Evolutionary conservation across 2,113 vertebrate species (phyloP), one percentile per base, ranked within the genome.

Genomic region (Ondatra zibethicus): DNA sequence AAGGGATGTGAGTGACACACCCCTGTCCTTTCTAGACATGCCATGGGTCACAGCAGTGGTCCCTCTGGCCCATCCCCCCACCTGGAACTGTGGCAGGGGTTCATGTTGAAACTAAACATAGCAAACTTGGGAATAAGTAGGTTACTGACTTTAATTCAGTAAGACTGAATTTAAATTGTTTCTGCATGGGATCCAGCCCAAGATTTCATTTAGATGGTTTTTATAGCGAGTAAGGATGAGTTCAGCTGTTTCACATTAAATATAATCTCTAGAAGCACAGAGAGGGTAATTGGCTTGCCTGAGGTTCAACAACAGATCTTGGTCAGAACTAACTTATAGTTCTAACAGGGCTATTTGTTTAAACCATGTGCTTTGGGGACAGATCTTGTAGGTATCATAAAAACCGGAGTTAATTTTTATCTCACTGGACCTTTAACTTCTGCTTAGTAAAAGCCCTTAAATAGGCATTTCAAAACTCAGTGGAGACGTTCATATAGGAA

Each of bases 361-460:
- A 55, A 1, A 36, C 65, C 65, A 73, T 36, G 63, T n/a, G 88
- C 47, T 42, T 4, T 82, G 52, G 61, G 58, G 6, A 33, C 29
- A 82, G 76, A 86, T 42, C 2, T 70, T 33, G 52, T 27, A 81
- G 86, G 61, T 70, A 47, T 66, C 21, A 31, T 84, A 45, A 68
- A 66, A 65, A 31, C 55, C 81, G 31, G 75, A 23, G 72, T 31
- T 81, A 50, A 94, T 90, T 91, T 77, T 77, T 92, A 39, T 89
- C 55, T 96, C 50, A 73, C 58, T 7, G 45, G 42, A 14, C 19
- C 47, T 73, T 95, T 78, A n/a, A 11, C 3, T 91, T n/a, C 21
- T 29, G 72, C 33, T 94, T 95, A 68, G 17, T 92, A 92, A 93
- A 96, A 88, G 21, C 50, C 16, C 93, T 94, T 76, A 72, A 93